These are phyloP conservation scores for Andrena cerasifolii DNA, from an alignment of 1,140 invertebrate genomes.

Conservation along the genomic window DNA sequence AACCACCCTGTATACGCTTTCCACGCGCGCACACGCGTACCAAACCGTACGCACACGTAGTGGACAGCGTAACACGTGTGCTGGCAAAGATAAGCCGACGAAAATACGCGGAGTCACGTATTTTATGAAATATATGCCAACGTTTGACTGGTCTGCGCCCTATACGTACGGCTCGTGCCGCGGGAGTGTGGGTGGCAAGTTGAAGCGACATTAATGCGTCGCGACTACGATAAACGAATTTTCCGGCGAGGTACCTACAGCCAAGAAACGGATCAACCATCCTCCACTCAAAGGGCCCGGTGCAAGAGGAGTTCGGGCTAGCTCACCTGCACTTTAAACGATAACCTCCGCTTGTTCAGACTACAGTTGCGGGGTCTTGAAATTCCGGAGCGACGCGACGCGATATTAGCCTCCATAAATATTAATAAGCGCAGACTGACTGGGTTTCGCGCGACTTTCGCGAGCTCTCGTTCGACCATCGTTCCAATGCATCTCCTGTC, in stretches of 20 bases:
- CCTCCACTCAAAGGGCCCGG: background rate
- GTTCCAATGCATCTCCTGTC: too few species aligned
- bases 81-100: slow-evolving; percentile 72
- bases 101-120: slow-evolving; percentile 78
- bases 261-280: slow-evolving; percentile 41
- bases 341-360: slow-evolving; percentile 5
- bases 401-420: slow-evolving; percentile 3
- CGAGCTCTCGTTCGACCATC: too few species aligned
- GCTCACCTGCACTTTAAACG: background rate
- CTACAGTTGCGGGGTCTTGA: background rate
- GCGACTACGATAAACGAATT: slow-evolving; percentile 62
- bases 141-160: slow-evolving; percentile 14
- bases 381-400: background rate
- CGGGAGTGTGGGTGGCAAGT: slow-evolving; percentile 52
- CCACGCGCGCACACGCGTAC: background rate
- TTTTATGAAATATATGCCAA: slow-evolving; percentile 75
- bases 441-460: too few species aligned
- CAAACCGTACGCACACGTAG: slow-evolving; percentile 1
- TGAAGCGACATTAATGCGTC: slow-evolving; percentile 66
- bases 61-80: slow-evolving; percentile 69
- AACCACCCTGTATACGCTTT: background rate
- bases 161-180: background rate
- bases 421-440: background rate
- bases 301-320: background rate
- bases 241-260: slow-evolving; percentile 50